These are phyloP conservation scores for Pyralis farinalis DNA, from an alignment of 2,888 invertebrate genomes.

Conservation along the genomic window DNA sequence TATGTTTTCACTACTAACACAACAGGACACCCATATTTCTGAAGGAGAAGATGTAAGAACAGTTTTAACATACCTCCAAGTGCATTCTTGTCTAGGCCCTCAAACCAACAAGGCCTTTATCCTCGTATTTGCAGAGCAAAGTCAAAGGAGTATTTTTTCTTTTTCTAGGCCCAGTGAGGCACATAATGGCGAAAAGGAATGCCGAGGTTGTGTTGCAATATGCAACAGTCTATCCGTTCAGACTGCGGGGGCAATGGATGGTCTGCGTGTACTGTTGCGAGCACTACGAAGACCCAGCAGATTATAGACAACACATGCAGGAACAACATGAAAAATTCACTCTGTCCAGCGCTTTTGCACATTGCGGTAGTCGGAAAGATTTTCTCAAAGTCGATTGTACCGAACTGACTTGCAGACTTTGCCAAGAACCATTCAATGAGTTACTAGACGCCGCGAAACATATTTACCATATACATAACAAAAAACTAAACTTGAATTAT, in stretches of 20 bases:
- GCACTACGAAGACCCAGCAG: conserved; percentile 45
- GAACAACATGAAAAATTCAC: conserved; percentile 44
- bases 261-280: conserved; percentile 69
- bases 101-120: no score
- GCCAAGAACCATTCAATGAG: conserved; percentile 34
- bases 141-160: conserved; percentile 6
- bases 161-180: conserved; percentile 62
- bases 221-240: conserved; percentile 65
- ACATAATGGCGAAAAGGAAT: conserved; percentile 55
- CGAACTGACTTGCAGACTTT: conserved; percentile 52
- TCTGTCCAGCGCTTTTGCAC: conserved; percentile 56
- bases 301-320: conserved; percentile 52
- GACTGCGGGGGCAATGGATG: conserved; percentile 48
- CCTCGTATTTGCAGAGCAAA: no score
- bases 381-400: conserved; percentile 61
- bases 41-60: no score
- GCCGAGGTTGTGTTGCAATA: conserved; percentile 62
- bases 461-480: conserved; percentile 40
- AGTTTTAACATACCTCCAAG: no score
- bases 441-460: conserved; percentile 48
- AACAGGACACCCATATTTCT: no score
- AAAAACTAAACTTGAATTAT: conserved; percentile 38
- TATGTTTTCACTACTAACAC: no score
- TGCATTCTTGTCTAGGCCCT: no score
- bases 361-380: conserved; percentile 44